Evolutionary conservation across 1,140 invertebrate species (phyloP), one percentile per base, ranked within the genome.

Genomic region (Danaus plexippus): DNA sequence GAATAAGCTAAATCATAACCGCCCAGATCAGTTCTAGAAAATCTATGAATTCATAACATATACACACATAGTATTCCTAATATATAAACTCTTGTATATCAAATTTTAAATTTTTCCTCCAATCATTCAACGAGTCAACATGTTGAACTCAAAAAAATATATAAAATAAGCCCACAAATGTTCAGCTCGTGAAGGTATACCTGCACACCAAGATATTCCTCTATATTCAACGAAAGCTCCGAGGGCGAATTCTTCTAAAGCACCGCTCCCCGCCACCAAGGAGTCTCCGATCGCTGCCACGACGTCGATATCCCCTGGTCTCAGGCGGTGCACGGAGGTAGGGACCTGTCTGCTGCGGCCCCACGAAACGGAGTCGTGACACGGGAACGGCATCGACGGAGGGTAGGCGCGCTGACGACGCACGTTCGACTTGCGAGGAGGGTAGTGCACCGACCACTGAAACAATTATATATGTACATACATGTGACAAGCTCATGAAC

Each of bases 251-350:
- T 92, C 90, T 55, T 94, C 93, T 52, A 93, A 74, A 0, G 93
- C 92, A 1, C 94, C 94, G 64, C 92, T 94, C 32, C 90, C 94
- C 6, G 93, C 94, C 0, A 93, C 90, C 49, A 96, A 72, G 0
- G 93, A 94, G 76, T 96, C 94, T 7, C 94, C 94, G 51, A 96
- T 88, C 1, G 93, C 93, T 7, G 89, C 94, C 7, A 95, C 88
- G 1, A 95, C 91, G 55, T 94, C 91, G 43, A 95, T 92, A 73
- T 95, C 94, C 9, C 92, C 90, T 1, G 93, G 94, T 45, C 92
- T 82, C 6, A 95, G 84, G 56, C 79, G 63, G 59, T 86, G 83
- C 40, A 86, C 83, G 0, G 80, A 83, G 3, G 70, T 70, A 10
- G 83, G 83, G 9, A 67, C 67, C 22, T 71, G 47, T n/a, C 52